These are phyloP conservation scores for Muscicapa striata DNA, from an alignment of 2,797 vertebrate species.

Conservation along the genomic window DNA sequence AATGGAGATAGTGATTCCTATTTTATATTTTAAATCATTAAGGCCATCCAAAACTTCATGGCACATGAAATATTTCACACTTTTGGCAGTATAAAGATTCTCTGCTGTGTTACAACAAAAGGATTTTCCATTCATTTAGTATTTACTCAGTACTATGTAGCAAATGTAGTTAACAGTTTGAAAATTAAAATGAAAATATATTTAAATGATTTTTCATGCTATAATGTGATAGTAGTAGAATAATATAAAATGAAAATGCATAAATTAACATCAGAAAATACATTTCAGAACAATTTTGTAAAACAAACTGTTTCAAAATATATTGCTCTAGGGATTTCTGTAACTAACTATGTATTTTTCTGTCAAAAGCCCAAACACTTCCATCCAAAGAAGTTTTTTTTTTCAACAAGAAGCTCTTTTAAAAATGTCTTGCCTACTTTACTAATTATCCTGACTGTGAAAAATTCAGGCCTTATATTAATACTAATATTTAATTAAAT, in stretches of 20 bases:
- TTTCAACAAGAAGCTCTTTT: not conserved
- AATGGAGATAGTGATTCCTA: not conserved
- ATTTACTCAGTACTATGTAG: not conserved
- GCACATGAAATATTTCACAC: not conserved
- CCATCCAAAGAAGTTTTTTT: not conserved
- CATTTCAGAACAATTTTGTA: not conserved
- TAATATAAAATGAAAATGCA: not conserved
- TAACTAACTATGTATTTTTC: not conserved
- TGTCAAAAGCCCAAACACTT: not conserved
- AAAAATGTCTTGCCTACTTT: not conserved
- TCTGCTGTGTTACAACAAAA: not conserved
- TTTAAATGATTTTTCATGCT: not conserved
- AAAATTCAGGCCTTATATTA: not conserved
- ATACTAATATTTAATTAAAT: constrained; percentile 12
- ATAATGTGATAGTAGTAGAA: not conserved
- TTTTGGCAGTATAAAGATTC: not conserved
- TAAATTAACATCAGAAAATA: constrained; percentile 21
- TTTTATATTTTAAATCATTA: not conserved
- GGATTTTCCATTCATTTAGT: not conserved
- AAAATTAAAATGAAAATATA: constrained; percentile 41
- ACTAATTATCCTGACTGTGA: not conserved
- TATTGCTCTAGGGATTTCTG: not conserved
- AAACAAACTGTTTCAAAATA: not conserved
- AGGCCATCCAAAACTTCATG: not conserved
- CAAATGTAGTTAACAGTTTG: not conserved